A percentile compares a stretch with the other conserved stretches of the same genome.
These are phyloP conservation scores for Asarcornis scutulata DNA, from an alignment of 2,113 vertebrate species.

Conservation along the genomic window DNA sequence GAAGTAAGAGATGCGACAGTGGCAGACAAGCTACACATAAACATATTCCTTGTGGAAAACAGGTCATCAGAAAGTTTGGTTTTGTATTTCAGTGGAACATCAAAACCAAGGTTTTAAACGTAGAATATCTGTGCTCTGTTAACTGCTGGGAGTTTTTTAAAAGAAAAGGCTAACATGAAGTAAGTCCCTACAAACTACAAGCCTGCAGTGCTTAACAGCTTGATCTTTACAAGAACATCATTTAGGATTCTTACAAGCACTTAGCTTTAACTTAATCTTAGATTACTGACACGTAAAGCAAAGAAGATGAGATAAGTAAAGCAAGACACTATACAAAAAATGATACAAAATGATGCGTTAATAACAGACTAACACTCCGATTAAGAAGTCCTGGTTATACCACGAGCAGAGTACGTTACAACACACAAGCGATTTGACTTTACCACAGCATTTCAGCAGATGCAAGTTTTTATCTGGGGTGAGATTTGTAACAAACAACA, in stretches of 20 bases:
- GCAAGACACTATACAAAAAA: not conserved
- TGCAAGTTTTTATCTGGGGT: not conserved
- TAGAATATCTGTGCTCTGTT: not conserved
- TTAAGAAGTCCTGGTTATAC: not conserved
- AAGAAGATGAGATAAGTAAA: constrained; percentile 60
- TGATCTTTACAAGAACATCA: constrained; percentile 46
- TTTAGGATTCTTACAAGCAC: constrained; percentile 33
- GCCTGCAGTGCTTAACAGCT: constrained; percentile 25
- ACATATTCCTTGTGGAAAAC: not conserved
- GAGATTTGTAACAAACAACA: not conserved
- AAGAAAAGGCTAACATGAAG: not conserved
- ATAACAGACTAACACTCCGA: not conserved
- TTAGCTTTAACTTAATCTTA: constrained; percentile 55
- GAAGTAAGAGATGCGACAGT: not conserved
- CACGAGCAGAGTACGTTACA: not conserved
- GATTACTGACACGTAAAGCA: constrained; percentile 19
- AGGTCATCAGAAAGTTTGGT: not conserved
- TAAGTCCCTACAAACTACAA: not conserved
- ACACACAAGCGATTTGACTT: not conserved
- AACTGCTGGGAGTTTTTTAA: not conserved
- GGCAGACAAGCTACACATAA: not conserved
- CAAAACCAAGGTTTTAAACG: not conserved
- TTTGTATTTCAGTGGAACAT: not conserved
- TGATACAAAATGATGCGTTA: not conserved
- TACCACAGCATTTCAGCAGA: not conserved